Evolutionary conservation across 2,888 invertebrate genomes (phyloP), one percentile per base, ranked within the genome.

Genomic region (Syritta pipiens): DNA sequence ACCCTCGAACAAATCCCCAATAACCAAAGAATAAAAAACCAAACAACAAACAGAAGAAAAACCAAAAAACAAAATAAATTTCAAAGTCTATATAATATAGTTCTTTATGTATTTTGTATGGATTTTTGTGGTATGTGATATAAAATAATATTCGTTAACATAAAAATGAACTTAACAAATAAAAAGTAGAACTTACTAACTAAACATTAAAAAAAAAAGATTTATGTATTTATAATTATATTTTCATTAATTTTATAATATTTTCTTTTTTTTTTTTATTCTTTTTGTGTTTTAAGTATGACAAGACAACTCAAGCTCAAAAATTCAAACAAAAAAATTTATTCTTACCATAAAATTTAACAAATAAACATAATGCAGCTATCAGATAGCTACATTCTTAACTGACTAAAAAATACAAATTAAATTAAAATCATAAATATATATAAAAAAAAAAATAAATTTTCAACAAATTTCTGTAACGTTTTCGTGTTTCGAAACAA

Each of bases 231-330:
- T 12, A 10, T 20, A 10, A 28, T 12, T 10, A 22, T n/a, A 10
- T 49, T 14, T 9, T 12, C 6, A 6, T 37, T 37, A 9, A 28
- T 40, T 28, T 10, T 53, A 17, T 5, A 17, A 24, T 24, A 35
- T 22, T 17, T n/a, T 14, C 32, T 24, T 59, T 42, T 26, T 19
- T 44, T 48, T 40, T 6, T 42, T 5, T 42, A 10, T 20, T 44
- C 37, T 68, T 17, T 24, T 30, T 6, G 60, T 59, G 7, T 67
- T n/a, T 77, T 67, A 67, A 72, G 71, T 72, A 77, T 77, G 77
- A 77, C 72, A 77, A 77, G 72, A 72, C 65, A 77, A 72, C 72
- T 77, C 59, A 69, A 72, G 71, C 22, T 72, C 30, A 60, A 55
- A 75, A 62, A 32, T 53, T 60, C 24, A 20, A 63, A 62, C 28